Conservation (phyloP, 1,140 invertebrate species). For the Nylanderia fulva region DNA sequence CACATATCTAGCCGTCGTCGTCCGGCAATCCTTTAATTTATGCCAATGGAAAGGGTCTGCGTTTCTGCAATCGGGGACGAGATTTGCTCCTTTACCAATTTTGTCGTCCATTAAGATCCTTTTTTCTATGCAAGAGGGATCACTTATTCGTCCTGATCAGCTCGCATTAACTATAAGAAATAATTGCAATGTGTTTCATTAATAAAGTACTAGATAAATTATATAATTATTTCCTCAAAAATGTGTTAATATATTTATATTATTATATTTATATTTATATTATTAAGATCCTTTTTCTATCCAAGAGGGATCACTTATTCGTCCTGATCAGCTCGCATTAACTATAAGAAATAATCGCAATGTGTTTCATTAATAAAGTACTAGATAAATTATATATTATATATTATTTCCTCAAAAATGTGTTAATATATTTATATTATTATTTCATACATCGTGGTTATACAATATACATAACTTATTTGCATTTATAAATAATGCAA, state of each 20-base stretch:
- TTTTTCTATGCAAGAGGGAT: neutral
- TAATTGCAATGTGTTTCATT: neutral
- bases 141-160: neutral
- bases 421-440: neutral
- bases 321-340: neutral
- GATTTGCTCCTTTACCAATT: neutral
- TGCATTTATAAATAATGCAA: neutral
- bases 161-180: neutral
- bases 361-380: neutral
- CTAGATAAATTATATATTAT: too few species aligned
- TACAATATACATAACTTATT: neutral
- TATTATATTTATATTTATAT: too few species aligned
- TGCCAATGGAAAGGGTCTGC: neutral
- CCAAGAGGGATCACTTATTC: neutral
- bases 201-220: neutral
- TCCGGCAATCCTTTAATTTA: neutral
- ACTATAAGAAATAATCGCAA: neutral
- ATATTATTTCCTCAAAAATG: neutral
- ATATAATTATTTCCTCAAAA: neutral
- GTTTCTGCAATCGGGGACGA: neutral
- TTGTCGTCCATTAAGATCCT: neutral
- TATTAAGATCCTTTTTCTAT: neutral
- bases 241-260: neutral
- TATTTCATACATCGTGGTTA: neutral
- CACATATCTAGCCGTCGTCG: neutral